A percentile compares a stretch with the other conserved stretches of the same genome.
phyloP scores from a whole-genome alignment of 2,113 vertebrate genomes.

The Hippoglossus stenolepis region DNA sequence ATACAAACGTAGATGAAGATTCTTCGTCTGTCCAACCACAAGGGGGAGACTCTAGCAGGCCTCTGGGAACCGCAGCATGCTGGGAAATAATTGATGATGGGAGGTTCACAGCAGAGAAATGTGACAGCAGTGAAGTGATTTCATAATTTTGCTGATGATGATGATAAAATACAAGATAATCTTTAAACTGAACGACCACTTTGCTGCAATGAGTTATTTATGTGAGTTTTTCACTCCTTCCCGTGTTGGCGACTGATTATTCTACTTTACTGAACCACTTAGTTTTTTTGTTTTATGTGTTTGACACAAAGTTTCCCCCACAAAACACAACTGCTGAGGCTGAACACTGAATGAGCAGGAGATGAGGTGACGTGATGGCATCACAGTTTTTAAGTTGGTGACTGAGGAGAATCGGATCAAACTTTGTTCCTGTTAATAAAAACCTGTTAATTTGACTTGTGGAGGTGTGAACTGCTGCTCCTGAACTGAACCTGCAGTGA shows the following conservation, averaged over 20 bases:
- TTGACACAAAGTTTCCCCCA: constrained; percentile 16
- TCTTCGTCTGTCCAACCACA: no score
- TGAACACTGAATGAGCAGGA: constrained; percentile 23
- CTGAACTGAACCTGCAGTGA: not conserved
- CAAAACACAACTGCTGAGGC: constrained; percentile 10
- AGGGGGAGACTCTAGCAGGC: no score
- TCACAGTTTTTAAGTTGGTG: constrained; percentile 27
- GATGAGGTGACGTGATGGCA: constrained; percentile 13
- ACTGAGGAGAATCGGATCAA: constrained; percentile 37
- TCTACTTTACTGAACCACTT: not conserved
- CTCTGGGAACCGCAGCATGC: no score
- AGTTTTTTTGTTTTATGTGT: no score
- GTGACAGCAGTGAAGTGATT: no score
- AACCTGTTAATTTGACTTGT: constrained; percentile 40
- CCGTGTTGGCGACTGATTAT: not conserved
- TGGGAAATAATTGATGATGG: not conserved
- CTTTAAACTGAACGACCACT: not conserved
- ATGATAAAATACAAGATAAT: not conserved
- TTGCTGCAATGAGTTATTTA: not conserved
- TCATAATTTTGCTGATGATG: not conserved
- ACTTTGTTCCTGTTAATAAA: constrained; percentile 41
- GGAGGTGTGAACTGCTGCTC: constrained; percentile 10
- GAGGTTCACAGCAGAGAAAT: no score
- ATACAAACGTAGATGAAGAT: no score
- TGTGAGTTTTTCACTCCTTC: not conserved